These are phyloP conservation scores for Hemichromis elongatus DNA, from an alignment of 2,113 vertebrate species.

Conservation along the genomic window DNA sequence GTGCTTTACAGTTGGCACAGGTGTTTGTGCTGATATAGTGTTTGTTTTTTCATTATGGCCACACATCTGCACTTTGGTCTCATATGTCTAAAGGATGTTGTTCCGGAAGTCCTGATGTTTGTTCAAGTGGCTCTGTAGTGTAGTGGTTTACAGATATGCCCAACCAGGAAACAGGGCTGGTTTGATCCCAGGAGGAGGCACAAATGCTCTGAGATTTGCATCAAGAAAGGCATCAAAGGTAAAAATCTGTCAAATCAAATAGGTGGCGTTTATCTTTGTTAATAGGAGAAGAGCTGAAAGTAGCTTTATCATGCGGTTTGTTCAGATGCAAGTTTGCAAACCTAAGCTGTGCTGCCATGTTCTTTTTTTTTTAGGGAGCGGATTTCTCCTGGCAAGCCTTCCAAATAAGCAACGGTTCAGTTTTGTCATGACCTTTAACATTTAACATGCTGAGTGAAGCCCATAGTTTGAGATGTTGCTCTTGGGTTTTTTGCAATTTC, in stretches of 20 bases:
- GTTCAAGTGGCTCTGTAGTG: fast-evolving
- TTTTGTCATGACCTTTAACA: not conserved
- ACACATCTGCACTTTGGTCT: not conserved
- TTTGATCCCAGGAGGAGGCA: not conserved
- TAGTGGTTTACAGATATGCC: not conserved
- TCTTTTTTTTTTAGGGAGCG: not conserved
- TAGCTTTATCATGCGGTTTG: not conserved
- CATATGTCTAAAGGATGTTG: not conserved
- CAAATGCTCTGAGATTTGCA: not conserved
- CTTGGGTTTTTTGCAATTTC: not conserved
- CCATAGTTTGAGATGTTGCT: not conserved
- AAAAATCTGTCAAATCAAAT: too few species aligned
- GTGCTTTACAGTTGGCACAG: not conserved
- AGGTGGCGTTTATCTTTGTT: too few species aligned
- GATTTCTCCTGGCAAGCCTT: not conserved
- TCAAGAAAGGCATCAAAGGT: not conserved
- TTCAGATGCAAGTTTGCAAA: not conserved
- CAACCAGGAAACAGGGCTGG: not conserved
- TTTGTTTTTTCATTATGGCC: not conserved
- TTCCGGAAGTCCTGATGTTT: not conserved
- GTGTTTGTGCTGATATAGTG: not conserved
- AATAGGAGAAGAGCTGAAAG: not conserved
- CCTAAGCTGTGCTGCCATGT: not conserved
- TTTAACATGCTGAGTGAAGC: not conserved
- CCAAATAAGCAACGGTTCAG: not conserved